Percentiles rank a stretch among this genome's conserved stretches.
Evolutionary conservation across 2,113 vertebrate genomes (phyloP).

Genomic region (Gymnocephalus cernua): DNA sequence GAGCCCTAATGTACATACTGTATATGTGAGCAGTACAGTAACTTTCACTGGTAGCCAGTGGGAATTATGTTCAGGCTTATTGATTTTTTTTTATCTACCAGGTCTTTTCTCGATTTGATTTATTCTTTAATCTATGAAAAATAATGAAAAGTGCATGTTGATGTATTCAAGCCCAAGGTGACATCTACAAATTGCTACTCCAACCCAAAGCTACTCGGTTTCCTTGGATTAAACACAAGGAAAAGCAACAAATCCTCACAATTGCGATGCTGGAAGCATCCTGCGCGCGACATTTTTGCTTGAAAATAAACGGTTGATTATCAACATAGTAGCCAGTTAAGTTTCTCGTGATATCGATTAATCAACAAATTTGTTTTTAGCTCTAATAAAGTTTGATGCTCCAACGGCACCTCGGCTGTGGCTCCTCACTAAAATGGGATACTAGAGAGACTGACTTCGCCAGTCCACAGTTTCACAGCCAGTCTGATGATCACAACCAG

Average conservation of each 20-base stretch:
- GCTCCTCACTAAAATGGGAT: neutral
- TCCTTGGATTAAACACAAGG: neutral
- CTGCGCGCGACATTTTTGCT: neutral
- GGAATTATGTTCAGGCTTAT: neutral
- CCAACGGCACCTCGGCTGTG: neutral
- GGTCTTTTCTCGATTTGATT: neutral
- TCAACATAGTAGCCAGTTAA: neutral
- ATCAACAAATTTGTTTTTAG: neutral
- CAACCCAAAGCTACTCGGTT: neutral
- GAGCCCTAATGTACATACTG: too few species aligned
- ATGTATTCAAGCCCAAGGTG: too few species aligned
- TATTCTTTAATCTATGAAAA: neutral
- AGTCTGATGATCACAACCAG: constrained; percentile 1
- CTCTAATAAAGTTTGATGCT: neutral
- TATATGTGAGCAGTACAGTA: too few species aligned
- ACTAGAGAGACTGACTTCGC: too few species aligned
- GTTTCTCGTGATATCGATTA: neutral
- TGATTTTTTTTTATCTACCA: neutral
- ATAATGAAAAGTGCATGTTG: too few species aligned
- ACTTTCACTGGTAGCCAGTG: too few species aligned
- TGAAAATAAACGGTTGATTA: neutral
- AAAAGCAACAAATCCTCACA: neutral
- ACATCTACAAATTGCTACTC: neutral
- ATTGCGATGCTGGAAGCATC: neutral
- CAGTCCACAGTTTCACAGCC: constrained; percentile 10